phyloP scores from a whole-genome alignment of 2,797 vertebrate species.

The Sebastes vulpes region DNA sequence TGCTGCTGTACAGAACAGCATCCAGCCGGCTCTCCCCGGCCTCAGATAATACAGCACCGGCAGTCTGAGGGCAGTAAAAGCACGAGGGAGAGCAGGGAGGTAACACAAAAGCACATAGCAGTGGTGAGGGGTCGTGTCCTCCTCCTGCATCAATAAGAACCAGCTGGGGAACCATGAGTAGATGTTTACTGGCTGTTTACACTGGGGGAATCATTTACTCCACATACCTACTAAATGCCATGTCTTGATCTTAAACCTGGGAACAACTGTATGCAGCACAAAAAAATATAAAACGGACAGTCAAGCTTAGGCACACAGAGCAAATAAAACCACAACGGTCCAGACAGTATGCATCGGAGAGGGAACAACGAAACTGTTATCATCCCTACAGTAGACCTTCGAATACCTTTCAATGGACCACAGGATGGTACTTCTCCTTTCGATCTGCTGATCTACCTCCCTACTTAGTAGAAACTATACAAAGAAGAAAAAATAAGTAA shows the following conservation, averaged over 20 bases:
- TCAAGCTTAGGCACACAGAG: not conserved
- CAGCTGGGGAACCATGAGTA: conserved; percentile 23
- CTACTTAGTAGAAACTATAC: not conserved
- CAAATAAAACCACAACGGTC: not conserved
- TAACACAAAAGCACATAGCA: conserved; percentile 18
- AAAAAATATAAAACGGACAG: not conserved
- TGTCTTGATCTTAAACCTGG: not conserved
- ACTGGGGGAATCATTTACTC: conserved; percentile 32
- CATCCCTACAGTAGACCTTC: not conserved
- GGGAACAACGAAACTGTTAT: not conserved
- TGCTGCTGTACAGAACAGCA: conserved; percentile 18
- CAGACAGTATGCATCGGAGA: conserved; percentile 3
- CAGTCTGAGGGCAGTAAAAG: conserved; percentile 32
- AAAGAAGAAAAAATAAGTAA: not conserved
- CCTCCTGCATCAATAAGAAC: conserved; percentile 28
- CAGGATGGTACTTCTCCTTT: not conserved
- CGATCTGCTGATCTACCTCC: not conserved
- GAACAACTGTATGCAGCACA: not conserved
- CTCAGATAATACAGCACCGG: conserved; percentile 10
- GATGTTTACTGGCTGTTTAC: conserved; percentile 36
- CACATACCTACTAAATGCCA: conserved; percentile 14
- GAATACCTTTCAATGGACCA: not conserved
- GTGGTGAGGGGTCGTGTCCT: not conserved
- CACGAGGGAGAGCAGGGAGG: conserved; percentile 9
- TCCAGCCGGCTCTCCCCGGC: not conserved